A percentile compares a stretch with the other conserved stretches of the same genome.
Conservation (phyloP, 2,797 vertebrate genomes). For the Periparus ater region DNA sequence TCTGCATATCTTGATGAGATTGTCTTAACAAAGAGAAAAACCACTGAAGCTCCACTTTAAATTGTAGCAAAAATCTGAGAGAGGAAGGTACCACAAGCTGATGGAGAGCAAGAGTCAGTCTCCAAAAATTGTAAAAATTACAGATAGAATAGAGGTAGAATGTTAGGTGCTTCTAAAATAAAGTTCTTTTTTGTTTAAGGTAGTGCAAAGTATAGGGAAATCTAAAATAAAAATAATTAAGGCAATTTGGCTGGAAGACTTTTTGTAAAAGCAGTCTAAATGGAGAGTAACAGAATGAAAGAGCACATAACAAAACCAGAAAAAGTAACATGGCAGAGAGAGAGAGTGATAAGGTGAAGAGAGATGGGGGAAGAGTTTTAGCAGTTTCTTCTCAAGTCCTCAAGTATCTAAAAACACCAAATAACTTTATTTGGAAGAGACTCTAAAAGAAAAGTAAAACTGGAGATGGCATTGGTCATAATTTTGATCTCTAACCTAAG, state of each 20-base stretch:
- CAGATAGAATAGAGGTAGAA: not conserved
- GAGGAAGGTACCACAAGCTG: rapidly evolving
- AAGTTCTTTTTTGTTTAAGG: not conserved
- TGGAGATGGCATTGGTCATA: not conserved
- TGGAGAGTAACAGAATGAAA: not conserved
- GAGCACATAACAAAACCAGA: not conserved
- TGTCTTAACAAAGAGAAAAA: not conserved
- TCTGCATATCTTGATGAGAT: not conserved
- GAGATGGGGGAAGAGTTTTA: not conserved
- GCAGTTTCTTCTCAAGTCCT: not conserved
- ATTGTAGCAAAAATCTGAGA: not conserved
- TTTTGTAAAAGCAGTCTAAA: not conserved
- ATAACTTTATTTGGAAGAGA: not conserved
- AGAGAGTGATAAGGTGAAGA: not conserved
- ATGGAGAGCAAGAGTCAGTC: not conserved
- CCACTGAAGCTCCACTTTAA: not conserved
- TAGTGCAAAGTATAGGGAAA: not conserved
- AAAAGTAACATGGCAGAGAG: not conserved
- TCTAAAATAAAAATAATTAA: not conserved
- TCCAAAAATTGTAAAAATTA: not conserved
- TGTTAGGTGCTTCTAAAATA: not conserved
- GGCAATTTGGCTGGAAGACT: not conserved
- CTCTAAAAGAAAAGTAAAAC: not conserved
- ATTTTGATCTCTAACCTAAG: not conserved
- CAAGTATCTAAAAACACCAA: not conserved